Percentiles rank a stretch among this genome's conserved stretches.
These are phyloP conservation scores for Parazoanthus darwini DNA, from an alignment of 92 coral and sea anemone genomes.

Conservation along the genomic window DNA sequence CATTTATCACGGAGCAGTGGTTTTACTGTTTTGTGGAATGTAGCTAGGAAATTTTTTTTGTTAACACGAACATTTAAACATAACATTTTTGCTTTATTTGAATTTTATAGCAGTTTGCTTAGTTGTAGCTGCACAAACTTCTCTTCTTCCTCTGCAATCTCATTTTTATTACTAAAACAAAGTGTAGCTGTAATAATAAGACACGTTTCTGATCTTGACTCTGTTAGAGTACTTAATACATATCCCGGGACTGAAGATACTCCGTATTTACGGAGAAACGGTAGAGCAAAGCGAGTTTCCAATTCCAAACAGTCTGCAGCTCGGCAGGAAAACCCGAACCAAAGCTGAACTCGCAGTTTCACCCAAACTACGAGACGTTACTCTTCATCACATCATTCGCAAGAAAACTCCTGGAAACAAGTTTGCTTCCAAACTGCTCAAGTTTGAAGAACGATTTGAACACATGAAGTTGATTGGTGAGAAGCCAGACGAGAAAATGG, in stretches of 20 bases:
- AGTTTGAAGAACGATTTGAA: constrained; percentile 28
- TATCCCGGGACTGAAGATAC: constrained; percentile 60
- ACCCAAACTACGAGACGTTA: constrained; percentile 39
- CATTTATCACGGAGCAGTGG: too few relatives aligned
- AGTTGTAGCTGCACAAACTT: too few relatives aligned
- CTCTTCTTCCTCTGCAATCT: too few relatives aligned
- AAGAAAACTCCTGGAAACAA: constrained; percentile 2
- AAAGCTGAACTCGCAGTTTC: constrained; percentile 49
- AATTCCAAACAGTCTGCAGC: constrained; percentile 59
- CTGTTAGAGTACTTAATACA: constrained; percentile 50
- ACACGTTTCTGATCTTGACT: not conserved
- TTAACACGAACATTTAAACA: too few relatives aligned
- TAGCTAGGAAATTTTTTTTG: too few relatives aligned
- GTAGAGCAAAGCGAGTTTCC: constrained; percentile 66
- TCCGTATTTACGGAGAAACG: constrained; percentile 65
- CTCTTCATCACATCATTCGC: constrained; percentile 68
- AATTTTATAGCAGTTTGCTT: too few relatives aligned
- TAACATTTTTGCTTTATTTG: too few relatives aligned
- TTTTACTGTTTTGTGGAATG: too few relatives aligned
- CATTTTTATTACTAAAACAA: too few relatives aligned
- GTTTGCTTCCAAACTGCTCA: constrained; percentile 29
- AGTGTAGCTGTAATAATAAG: too few relatives aligned
- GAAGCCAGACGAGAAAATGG: not conserved
- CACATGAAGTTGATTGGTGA: not conserved
- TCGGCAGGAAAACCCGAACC: constrained; percentile 45